Conservation (phyloP, 2,888 invertebrate species). For the Chloroclysta siterata region DNA sequence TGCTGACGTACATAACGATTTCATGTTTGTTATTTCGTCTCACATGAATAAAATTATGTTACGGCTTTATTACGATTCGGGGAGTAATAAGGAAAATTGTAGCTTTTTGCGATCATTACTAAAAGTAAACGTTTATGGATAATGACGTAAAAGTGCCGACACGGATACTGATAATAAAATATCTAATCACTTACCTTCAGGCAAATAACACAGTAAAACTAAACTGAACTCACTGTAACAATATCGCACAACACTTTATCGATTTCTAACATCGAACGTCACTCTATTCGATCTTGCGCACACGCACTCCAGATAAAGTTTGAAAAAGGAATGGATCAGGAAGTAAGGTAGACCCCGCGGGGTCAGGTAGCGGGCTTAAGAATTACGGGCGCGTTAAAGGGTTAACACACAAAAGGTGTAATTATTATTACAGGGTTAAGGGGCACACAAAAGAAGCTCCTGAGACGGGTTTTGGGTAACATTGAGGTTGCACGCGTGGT, state of each 20-base stretch:
- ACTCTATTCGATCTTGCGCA: conserved; percentile 60
- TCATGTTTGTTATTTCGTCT: conserved; percentile 69
- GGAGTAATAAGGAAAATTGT: conserved; percentile 62
- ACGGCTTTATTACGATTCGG: conserved; percentile 56
- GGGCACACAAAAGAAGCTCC: conserved; percentile 64
- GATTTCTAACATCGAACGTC: conserved; percentile 51
- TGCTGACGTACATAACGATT: conserved; percentile 72
- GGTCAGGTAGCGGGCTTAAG: conserved; percentile 83
- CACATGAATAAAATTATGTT: conserved; percentile 71
- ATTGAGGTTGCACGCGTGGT: conserved; percentile 68
- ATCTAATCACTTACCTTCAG: conserved; percentile 35
- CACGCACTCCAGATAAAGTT: conserved; percentile 75
- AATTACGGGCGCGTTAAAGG: conserved; percentile 79
- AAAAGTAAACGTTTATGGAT: conserved; percentile 34
- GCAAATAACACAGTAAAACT: conserved; percentile 1
- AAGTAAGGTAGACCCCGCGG: conserved; percentile 69
- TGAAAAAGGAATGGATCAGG: conserved; percentile 79
- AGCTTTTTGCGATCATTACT: conserved; percentile 43
- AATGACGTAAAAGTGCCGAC: conserved; percentile 29
- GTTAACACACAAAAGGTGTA: conserved; percentile 80
- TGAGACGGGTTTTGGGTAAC: conserved; percentile 69
- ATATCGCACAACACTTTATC: conserved; percentile 26
- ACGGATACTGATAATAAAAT: conserved; percentile 25
- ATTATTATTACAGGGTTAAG: conserved; percentile 80
- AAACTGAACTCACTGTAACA: conserved; percentile 18